Conservation (phyloP, 2,113 vertebrate species). For the Rhea pennata region DNA sequence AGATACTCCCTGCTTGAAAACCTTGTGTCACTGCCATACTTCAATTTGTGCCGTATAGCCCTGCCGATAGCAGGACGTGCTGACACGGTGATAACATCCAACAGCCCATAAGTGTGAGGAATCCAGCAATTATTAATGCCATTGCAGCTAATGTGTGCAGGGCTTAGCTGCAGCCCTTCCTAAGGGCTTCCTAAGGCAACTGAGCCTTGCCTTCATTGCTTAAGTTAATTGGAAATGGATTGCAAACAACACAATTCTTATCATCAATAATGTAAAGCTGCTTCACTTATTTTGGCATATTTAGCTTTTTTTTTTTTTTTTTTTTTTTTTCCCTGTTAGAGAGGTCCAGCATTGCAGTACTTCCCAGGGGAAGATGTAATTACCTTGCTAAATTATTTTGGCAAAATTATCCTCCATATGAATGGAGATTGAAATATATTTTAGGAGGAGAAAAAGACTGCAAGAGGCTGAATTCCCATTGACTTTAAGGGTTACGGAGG, state of each 20-base stretch:
- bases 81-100: conserved; percentile 13
- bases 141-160: background rate
- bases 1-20: background rate
- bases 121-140: conserved; percentile 24
- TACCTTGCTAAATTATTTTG: background rate
- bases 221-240: conserved; percentile 52
- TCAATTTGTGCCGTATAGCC: background rate
- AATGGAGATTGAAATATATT: conserved; percentile 59
- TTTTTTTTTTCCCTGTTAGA: background rate
- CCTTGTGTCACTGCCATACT: background rate
- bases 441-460: conserved; percentile 53
- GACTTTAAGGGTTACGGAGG: conserved; percentile 30
- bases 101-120: background rate
- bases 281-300: background rate
- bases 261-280: conserved; percentile 17
- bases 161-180: conserved; percentile 47
- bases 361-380: background rate
- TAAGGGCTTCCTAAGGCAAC: conserved; percentile 38
- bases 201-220: conserved; percentile 18
- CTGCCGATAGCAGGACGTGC: conserved; percentile 21
- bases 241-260: conserved; percentile 32
- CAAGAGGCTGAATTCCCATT: conserved; percentile 53
- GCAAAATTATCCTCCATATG: background rate
- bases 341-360: background rate
- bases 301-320: background rate